Evolutionary conservation across 2,113 vertebrate genomes (phyloP).

Genomic region (Ardeotis arabs): DNA sequence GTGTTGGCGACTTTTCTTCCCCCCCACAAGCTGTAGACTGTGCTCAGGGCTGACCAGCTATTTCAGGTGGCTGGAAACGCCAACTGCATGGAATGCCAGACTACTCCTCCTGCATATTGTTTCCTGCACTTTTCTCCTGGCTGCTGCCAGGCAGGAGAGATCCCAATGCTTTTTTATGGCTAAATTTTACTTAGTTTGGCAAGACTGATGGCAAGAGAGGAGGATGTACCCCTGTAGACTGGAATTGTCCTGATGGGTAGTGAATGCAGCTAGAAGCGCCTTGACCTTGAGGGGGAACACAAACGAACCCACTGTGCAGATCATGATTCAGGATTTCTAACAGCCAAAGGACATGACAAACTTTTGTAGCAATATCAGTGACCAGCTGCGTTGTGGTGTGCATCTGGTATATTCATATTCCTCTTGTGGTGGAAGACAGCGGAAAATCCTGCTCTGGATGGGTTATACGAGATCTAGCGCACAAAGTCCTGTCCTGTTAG

Average conservation of each 20-base stretch:
- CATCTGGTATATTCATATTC: neutral
- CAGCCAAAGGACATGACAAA: slow-evolving; percentile 16
- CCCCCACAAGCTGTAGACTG: too few relatives aligned
- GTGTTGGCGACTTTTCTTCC: neutral
- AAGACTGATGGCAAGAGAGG: neutral
- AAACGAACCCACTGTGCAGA: neutral
- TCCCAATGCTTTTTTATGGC: neutral
- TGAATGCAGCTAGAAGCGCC: neutral
- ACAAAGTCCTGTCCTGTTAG: neutral
- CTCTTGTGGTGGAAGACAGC: neutral
- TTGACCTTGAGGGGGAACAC: neutral
- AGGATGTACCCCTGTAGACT: neutral
- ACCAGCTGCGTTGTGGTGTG: neutral
- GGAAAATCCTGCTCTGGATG: neutral
- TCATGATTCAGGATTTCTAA: neutral
- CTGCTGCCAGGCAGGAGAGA: neutral
- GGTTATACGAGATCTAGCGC: neutral
- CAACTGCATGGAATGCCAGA: neutral
- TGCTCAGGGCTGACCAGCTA: neutral
- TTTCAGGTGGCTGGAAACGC: neutral
- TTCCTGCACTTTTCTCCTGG: neutral
- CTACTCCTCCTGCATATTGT: neutral
- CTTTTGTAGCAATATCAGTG: neutral
- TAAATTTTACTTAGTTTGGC: neutral
- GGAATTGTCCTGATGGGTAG: neutral